Percentiles rank a stretch among this genome's conserved stretches.
These are phyloP conservation scores for Tachysurus vachellii DNA, from an alignment of 2,113 vertebrate species.

Conservation along the genomic window DNA sequence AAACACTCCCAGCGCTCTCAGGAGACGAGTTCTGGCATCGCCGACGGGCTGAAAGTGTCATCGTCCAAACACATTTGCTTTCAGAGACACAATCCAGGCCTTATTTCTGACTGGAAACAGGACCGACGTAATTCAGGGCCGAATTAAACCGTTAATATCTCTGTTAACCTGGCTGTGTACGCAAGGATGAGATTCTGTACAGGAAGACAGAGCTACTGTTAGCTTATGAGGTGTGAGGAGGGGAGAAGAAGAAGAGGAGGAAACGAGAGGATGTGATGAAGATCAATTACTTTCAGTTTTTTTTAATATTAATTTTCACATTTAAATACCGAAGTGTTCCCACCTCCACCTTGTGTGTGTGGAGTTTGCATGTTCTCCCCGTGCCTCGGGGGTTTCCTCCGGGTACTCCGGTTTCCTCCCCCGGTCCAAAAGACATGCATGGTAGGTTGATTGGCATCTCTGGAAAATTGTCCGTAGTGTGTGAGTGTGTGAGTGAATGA, in stretches of 20 bases:
- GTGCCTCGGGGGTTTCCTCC: no score
- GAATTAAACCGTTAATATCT: slow-evolving; percentile 1
- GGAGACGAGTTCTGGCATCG: not conserved
- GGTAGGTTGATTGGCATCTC: no score
- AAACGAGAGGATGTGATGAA: not conserved
- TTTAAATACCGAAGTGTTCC: no score
- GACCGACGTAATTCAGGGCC: not conserved
- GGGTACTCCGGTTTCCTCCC: no score
- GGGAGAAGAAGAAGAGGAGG: not conserved
- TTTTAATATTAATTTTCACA: not conserved
- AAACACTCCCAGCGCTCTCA: not conserved
- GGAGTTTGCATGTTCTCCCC: no score
- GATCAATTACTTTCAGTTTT: not conserved
- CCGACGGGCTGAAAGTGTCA: not conserved
- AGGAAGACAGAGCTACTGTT: not conserved
- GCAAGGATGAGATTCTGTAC: not conserved
- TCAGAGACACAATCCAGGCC: not conserved
- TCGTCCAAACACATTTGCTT: not conserved
- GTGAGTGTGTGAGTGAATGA: no score
- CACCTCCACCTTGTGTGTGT: no score
- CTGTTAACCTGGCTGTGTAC: not conserved
- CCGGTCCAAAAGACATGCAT: no score
- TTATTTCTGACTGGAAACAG: slow-evolving; percentile 19
- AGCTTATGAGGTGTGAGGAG: no score
- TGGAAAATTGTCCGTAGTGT: no score